Percentiles rank a stretch among this genome's conserved stretches.
Conservation (phyloP, 2,113 vertebrate species). For the Spea multiplicata region DNA sequence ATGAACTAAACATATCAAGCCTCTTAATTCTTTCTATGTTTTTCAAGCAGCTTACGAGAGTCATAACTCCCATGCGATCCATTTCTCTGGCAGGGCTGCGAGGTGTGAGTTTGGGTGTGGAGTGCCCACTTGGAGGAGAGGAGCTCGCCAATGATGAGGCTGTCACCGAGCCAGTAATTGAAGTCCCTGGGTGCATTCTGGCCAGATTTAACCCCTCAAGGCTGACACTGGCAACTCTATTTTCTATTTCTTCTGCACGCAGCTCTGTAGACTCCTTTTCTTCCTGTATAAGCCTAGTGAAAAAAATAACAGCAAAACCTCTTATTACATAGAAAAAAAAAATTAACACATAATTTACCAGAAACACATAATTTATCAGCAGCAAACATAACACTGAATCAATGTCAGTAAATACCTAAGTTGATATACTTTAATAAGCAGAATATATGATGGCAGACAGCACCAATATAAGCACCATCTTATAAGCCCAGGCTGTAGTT, state of each 20-base stretch:
- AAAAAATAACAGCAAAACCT: constrained; percentile 2
- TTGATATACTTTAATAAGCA: too few species aligned
- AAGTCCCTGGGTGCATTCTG: constrained; percentile 85
- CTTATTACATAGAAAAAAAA: background rate
- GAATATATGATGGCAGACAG: too few species aligned
- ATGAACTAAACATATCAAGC: too few species aligned
- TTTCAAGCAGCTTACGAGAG: constrained; percentile 71
- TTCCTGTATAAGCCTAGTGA: constrained; percentile 89
- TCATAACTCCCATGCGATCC: constrained; percentile 98
- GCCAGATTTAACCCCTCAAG: constrained; percentile 94
- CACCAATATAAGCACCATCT: too few species aligned
- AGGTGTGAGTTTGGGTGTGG: constrained; percentile 91
- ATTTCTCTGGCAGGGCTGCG: constrained; percentile 92
- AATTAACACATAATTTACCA: too few species aligned
- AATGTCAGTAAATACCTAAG: too few species aligned
- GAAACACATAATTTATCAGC: too few species aligned
- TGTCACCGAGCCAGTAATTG: constrained; percentile 92
- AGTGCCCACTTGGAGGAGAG: constrained; percentile 95
- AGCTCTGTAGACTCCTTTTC: constrained; percentile 98
- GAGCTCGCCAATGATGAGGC: constrained; percentile 94
- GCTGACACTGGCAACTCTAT: constrained; percentile 94
- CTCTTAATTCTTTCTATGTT: too few species aligned
- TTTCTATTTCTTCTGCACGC: constrained; percentile 96
- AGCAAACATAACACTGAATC: too few species aligned
- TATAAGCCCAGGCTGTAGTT: too few species aligned